Evolutionary conservation across 2,888 invertebrate genomes (phyloP).

Genomic region (Aphodius sticticus): DNA sequence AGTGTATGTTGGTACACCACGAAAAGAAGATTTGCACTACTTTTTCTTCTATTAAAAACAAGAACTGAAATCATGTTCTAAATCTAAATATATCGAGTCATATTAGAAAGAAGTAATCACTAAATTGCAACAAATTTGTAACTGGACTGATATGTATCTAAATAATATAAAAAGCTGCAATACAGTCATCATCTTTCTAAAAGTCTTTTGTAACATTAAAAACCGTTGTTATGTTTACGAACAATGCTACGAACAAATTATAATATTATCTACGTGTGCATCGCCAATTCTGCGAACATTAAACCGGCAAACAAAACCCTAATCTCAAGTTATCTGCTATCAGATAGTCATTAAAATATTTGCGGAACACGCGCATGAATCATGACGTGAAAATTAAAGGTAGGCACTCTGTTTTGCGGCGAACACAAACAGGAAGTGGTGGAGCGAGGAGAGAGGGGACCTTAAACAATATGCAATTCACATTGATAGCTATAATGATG

Average conservation of each 20-base stretch:
- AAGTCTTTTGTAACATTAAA: too few species aligned
- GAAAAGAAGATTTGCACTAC: too few species aligned
- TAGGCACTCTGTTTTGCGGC: background rate
- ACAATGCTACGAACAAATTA: background rate
- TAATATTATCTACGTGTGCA: background rate
- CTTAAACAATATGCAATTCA: slow-evolving; percentile 4
- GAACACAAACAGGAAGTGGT: background rate
- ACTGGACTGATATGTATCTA: too few species aligned
- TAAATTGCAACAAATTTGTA: too few species aligned
- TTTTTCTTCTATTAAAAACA: too few species aligned
- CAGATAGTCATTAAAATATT: background rate
- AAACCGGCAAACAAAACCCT: background rate
- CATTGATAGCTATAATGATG: background rate
- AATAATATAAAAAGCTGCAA: too few species aligned
- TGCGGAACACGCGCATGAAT: background rate
- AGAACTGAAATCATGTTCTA: too few species aligned
- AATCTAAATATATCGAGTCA: too few species aligned
- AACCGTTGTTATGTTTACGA: too few species aligned
- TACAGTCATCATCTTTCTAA: too few species aligned
- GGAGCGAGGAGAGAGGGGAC: background rate
- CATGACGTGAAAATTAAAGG: background rate
- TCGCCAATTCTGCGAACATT: background rate
- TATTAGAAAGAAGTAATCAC: too few species aligned
- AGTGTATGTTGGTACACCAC: too few species aligned
- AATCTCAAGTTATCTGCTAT: background rate